Base-by-base conservation (phyloP, 2,797 vertebrate genomes). In the Thunnus albacares region DNA sequence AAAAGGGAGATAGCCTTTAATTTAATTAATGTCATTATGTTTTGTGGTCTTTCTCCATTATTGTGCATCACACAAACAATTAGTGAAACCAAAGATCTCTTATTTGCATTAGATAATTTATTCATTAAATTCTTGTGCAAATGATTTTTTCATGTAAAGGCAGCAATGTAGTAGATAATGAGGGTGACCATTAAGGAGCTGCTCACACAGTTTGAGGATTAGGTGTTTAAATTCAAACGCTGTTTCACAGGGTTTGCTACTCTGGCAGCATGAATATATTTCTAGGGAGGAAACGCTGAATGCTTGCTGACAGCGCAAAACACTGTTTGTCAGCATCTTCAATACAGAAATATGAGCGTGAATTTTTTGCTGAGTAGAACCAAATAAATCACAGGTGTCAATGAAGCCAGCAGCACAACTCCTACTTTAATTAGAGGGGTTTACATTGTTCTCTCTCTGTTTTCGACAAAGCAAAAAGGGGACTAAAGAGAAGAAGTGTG, bases 311-410 rank as follows among this genome's bases (percentile, higher is more conserved):
- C 56, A 35, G n/a, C 3, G 41, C 65, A 59, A 67, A 68, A 81
- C 56, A 1, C 12, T 41, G 59, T 74, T 75, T 51, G 69, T 84
- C 75, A 70, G 75, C 79, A 67, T 84, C 63, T 80, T 83, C 43
- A 52, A n/a, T 70, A 28, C 57, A 76, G 49, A 87, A 83, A 79
- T 72, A 65, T 71, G 65, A 63, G 35, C 2, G 9, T 6, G 15
- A 14, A 57, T 69, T 84, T 81, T 68, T 81, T 68, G 81, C 73
- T 84, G 78, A 83, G 68, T 20, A 8, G 60, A 57, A 43, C 41
- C 1, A 18, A 62, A 66, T 55, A 49, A 49, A 70, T 82, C 71
- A 64, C 55, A 66, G 12, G 66, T 68, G 65, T 81, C 71, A 75
- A 57, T 74, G 35, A 63, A 53, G 41, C 30, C 69, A 60, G 61